Conservation (phyloP, 2,113 vertebrate genomes). For the Marcusenius ussheri region DNA sequence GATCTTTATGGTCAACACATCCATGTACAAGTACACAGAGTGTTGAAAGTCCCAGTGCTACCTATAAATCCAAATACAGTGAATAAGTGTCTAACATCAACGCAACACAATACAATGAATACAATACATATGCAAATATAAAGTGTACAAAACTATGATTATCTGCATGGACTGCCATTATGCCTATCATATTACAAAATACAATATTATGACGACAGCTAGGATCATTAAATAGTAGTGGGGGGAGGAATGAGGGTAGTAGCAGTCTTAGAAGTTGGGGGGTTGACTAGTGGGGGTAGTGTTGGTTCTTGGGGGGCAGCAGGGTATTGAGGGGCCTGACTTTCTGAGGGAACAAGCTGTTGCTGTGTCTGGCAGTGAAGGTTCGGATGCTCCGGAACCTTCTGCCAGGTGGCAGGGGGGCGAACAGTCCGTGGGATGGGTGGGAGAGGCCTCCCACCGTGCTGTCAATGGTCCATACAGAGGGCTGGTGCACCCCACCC, state of each 20-base stretch:
- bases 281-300: not conserved
- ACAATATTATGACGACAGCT: not conserved
- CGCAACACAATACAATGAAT: not conserved
- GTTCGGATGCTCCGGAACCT: too few relatives aligned
- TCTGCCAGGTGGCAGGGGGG: not conserved
- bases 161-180: not conserved
- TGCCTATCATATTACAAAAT: too few relatives aligned
- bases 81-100: not conserved
- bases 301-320: not conserved
- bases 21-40: not conserved
- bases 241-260: not conserved
- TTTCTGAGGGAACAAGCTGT: too few relatives aligned
- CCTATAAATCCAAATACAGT: not conserved
- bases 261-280: not conserved
- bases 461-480: not conserved
- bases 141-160: not conserved
- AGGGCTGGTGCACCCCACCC: not conserved
- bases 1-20: not conserved
- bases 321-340: not conserved
- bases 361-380: too few relatives aligned
- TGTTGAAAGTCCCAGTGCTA: not conserved
- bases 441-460: not conserved
- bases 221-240: not conserved
- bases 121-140: not conserved
- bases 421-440: not conserved